These are phyloP conservation scores for Pachyramphus minor DNA, from an alignment of 2,113 vertebrate species.

Conservation along the genomic window DNA sequence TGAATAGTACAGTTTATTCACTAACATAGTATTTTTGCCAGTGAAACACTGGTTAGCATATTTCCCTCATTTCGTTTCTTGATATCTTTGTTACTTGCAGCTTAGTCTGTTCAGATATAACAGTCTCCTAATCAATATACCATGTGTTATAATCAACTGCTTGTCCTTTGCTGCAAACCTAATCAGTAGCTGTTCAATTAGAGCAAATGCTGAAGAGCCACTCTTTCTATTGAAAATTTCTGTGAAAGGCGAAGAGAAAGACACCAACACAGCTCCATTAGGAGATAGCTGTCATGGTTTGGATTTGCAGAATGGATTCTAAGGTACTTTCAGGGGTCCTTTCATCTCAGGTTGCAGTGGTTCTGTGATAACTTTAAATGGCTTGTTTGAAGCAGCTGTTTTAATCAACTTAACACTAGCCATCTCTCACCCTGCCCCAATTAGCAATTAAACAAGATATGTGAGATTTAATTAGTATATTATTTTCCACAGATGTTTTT, in stretches of 20 bases:
- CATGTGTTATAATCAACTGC: not conserved
- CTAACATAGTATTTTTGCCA: not conserved
- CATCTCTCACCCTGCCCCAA: not conserved
- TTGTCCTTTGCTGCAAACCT: not conserved
- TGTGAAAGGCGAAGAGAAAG: not conserved
- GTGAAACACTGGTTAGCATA: not conserved
- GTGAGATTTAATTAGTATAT: not conserved
- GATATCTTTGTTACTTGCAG: not conserved
- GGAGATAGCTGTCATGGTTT: not conserved
- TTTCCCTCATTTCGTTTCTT: not conserved
- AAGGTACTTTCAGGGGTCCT: not conserved
- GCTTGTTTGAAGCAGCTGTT: conserved; percentile 52
- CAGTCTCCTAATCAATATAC: not conserved
- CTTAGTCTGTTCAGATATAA: not conserved
- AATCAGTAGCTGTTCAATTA: conserved; percentile 36
- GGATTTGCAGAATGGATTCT: not conserved
- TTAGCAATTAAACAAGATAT: conserved; percentile 36
- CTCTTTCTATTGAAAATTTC: not conserved
- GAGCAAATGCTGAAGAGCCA: not conserved
- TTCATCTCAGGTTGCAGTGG: not conserved
- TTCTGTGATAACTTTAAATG: conserved; percentile 28
- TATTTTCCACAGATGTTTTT: not conserved
- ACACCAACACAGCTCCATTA: not conserved
- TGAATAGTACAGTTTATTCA: not conserved
- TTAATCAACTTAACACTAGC: conserved; percentile 40